Conservation (phyloP, 2,797 vertebrate genomes). For the Pteronotus mesoamericanus region DNA sequence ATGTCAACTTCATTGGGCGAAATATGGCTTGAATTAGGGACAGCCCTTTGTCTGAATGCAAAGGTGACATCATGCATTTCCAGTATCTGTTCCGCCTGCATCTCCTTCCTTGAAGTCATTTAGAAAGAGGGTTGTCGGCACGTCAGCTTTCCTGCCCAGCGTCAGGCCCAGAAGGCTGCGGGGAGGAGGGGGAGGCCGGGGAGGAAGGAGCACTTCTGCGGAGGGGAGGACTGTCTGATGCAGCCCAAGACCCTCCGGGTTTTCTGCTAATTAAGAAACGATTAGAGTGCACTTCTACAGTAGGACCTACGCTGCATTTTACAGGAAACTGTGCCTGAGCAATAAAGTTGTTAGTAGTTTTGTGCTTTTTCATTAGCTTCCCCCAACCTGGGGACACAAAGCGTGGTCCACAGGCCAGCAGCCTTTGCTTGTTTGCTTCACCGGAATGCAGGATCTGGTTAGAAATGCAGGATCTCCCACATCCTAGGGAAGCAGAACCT, state of each 20-base stretch:
- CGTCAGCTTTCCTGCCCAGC: not conserved
- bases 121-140: not conserved
- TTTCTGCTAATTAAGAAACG: constrained; percentile 18
- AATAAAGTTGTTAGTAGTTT: not conserved
- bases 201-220: not conserved
- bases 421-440: not conserved
- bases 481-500: not conserved
- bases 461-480: not conserved
- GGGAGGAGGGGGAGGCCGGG: not conserved
- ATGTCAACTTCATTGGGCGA: not conserved
- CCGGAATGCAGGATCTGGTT: accelerated
- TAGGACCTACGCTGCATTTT: not conserved
- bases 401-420: not conserved
- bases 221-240: not conserved
- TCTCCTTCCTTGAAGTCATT: constrained; percentile 56
- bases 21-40: constrained; percentile 40
- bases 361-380: not conserved
- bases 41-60: constrained; percentile 42
- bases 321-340: not conserved
- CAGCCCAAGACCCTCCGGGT: not conserved
- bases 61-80: constrained; percentile 46
- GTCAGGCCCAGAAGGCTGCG: not conserved
- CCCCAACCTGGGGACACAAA: not conserved
- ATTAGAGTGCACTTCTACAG: not conserved
- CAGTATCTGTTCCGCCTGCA: constrained; percentile 40